These are phyloP conservation scores for Lumbricus terrestris DNA, from an alignment of 2,888 invertebrate genomes.

Conservation along the genomic window DNA sequence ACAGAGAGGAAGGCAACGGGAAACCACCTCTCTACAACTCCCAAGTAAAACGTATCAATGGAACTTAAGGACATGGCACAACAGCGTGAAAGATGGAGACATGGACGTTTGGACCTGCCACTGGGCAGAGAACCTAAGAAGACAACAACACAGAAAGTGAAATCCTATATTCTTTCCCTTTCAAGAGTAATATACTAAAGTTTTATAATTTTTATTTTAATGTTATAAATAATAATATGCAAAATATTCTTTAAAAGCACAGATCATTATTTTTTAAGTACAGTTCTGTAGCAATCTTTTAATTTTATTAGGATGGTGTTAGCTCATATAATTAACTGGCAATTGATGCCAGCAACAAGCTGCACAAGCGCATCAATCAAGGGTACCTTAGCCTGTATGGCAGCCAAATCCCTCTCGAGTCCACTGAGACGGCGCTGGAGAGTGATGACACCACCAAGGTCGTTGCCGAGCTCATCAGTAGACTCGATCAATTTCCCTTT, in stretches of 20 bases:
- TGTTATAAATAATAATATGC: background rate
- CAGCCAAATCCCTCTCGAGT: conserved; percentile 97
- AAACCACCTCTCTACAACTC: too few relatives aligned
- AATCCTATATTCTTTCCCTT: background rate
- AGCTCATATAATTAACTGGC: background rate
- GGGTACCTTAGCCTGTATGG: conserved; percentile 84
- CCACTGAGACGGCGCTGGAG: conserved; percentile 90
- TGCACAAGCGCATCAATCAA: background rate
- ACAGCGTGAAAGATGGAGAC: too few relatives aligned
- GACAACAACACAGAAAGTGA: too few relatives aligned
- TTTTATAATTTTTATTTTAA: background rate
- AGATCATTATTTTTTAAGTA: background rate
- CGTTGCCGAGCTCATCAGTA: conserved; percentile 95
- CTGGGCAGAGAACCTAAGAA: too few relatives aligned
- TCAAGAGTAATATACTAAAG: background rate
- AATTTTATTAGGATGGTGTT: background rate
- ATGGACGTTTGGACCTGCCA: too few relatives aligned
- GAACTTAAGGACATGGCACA: too few relatives aligned
- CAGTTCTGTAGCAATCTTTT: background rate
- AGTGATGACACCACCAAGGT: conserved; percentile 94
- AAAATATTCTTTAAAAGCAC: background rate
- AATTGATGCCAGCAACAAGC: background rate
- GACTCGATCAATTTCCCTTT: conserved; percentile 97
- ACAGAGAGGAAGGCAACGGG: too few relatives aligned
- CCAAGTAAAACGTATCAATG: too few relatives aligned